Evolutionary conservation across 2,888 invertebrate species (phyloP), one percentile per base, ranked within the genome.

Genomic region (Pterostichus niger): DNA sequence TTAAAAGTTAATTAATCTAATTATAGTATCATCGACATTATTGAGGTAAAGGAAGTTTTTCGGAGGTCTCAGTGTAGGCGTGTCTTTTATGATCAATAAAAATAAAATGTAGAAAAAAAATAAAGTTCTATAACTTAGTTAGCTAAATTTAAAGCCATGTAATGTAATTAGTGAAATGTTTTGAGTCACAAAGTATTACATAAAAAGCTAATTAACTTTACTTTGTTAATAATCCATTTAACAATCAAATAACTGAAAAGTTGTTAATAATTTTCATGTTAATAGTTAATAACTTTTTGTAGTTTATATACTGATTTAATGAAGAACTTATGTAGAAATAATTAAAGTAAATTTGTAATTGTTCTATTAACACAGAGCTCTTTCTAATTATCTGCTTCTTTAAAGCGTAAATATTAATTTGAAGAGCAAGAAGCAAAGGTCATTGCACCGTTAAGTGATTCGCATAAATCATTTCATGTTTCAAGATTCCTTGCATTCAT

Each of bases 401-500:
- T 79, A 79, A 61, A 61, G 78, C 78, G 78, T 64, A 64, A 79
- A 79, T 61, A 56, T 61, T 79, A 79, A 17, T 59, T 54, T 76
- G 13, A 6, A 59, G 24, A 76, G 49, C 35, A 10, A 33, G 7
- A 13, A n/a, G 0, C 3, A 13, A 17, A 61, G 61, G 78, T 79
- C 78, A 61, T 35, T 79, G 78, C 46, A 64, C 61, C 56, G 31
- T 75, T n/a, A 13, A 33, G 35, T 64, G n/a, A 33, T 33, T 35
- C 64, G 40, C 64, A 35, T 64, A 64, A 64, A 64, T 64, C 35
- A 31, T 64, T 64, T 64, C 35, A 35, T 64, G 59, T 59, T 6
- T 31, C 31, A 11, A 59, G 59, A 59, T 59, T 54, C 13, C 59
- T 10, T 35, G 11, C 11, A 33, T 33, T 33, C 11, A 64, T 64